Percentiles rank a stretch among this genome's conserved stretches.
Evolutionary conservation across 1,140 invertebrate genomes (phyloP).

Genomic region (Caenorhabditis elegans): WBcel235 BX284606.5:703501-704000

Average conservation of each 20-base stretch:
- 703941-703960: constrained; percentile 28
- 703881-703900: constrained; percentile 29
- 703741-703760: too few species aligned
- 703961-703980: constrained; percentile 35
- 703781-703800: neutral
- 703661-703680: neutral
- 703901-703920: constrained; percentile 19
- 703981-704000: constrained; percentile 23
- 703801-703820: neutral
- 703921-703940: constrained; percentile 10
- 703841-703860: constrained; percentile 3
- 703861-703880: constrained; percentile 31
- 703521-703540: too few species aligned
- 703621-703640: neutral
- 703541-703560: too few species aligned
- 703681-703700: neutral
- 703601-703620: neutral
- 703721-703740: too few species aligned
- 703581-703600: too few species aligned
- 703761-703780: too few species aligned
- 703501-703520: too few species aligned
- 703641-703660: neutral
- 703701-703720: neutral
- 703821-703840: neutral
- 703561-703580: too few species aligned